Conservation (phyloP, 2,797 vertebrate species). For the Gymnoscopelus braueri region DNA sequence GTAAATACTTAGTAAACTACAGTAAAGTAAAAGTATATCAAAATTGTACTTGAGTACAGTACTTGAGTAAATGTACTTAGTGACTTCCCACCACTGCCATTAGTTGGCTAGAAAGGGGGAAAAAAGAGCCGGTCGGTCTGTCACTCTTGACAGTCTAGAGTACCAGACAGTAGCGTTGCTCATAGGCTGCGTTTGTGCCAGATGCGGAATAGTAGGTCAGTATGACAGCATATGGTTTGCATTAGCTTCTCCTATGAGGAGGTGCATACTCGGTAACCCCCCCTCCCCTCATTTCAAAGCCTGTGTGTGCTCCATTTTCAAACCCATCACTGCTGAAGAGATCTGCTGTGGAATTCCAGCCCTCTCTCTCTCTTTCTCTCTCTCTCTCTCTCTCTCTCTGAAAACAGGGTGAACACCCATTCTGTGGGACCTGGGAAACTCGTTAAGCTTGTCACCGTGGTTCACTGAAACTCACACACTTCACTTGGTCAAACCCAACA, state of each 20-base stretch:
- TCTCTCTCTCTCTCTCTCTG: slow-evolving; percentile 39
- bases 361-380: slow-evolving; percentile 12
- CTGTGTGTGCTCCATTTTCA: slow-evolving; percentile 70
- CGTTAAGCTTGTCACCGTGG: slow-evolving; percentile 64
- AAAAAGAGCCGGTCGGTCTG: slow-evolving; percentile 56
- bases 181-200: slow-evolving; percentile 75
- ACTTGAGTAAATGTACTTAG: too few relatives aligned
- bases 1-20: too few relatives aligned
- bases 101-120: slow-evolving; percentile 38
- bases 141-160: slow-evolving; percentile 72
- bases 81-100: slow-evolving; percentile 1
- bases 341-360: slow-evolving; percentile 73
- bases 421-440: slow-evolving; percentile 72
- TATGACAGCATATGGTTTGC: slow-evolving; percentile 87
- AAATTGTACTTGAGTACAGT: too few relatives aligned
- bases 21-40: too few relatives aligned
- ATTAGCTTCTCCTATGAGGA: slow-evolving; percentile 80
- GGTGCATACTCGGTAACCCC: slow-evolving; percentile 79
- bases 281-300: slow-evolving; percentile 63
- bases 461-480: slow-evolving; percentile 44
- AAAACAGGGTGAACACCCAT: slow-evolving; percentile 68
- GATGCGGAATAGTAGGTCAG: slow-evolving; percentile 79
- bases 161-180: slow-evolving; percentile 77
- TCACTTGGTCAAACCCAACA: slow-evolving; percentile 35
- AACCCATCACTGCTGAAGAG: slow-evolving; percentile 65